phyloP scores from a whole-genome alignment of 1,140 invertebrate species.

The Drosophila funebris region DNA sequence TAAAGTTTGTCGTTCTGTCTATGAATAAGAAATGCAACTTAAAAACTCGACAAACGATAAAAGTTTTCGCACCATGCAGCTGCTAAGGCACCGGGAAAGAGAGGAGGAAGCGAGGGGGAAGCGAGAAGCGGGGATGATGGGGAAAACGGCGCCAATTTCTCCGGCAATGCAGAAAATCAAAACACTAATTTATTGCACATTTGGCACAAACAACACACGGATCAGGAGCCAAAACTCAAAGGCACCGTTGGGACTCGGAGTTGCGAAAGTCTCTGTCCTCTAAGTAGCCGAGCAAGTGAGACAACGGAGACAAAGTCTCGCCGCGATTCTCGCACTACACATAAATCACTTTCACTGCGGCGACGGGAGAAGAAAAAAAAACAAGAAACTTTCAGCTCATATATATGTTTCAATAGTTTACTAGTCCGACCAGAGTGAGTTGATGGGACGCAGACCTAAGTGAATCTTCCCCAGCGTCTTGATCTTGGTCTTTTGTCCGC shows the following conservation, averaged over 20 bases:
- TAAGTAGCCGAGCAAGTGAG: constrained; percentile 49
- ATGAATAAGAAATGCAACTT: constrained; percentile 67
- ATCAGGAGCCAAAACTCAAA: constrained; percentile 47
- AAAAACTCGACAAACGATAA: constrained; percentile 64
- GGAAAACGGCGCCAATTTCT: constrained; percentile 58
- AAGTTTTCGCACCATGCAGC: constrained; percentile 69
- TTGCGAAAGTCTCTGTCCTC: constrained; percentile 21
- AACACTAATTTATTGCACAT: constrained; percentile 80
- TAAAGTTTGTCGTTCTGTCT: constrained; percentile 58
- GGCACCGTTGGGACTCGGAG: constrained; percentile 36
- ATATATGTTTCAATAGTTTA: constrained; percentile 62
- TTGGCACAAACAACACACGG: constrained; percentile 64
- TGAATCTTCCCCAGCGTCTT: constrained; percentile 31
- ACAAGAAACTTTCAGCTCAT: constrained; percentile 48
- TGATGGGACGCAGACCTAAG: not conserved
- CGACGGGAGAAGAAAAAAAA: constrained; percentile 5
- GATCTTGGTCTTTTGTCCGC: constrained; percentile 30
- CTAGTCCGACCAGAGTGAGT: not conserved
- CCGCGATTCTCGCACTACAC: constrained; percentile 33
- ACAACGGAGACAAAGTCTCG: constrained; percentile 52
- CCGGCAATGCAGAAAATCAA: constrained; percentile 73
- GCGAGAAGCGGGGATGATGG: not conserved
- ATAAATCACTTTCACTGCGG: constrained; percentile 75
- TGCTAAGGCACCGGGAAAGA: not conserved
- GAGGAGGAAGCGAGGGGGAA: not conserved